Base-by-base conservation (phyloP, 2,888 invertebrate species). In the Quadroppia sp. region DNA sequence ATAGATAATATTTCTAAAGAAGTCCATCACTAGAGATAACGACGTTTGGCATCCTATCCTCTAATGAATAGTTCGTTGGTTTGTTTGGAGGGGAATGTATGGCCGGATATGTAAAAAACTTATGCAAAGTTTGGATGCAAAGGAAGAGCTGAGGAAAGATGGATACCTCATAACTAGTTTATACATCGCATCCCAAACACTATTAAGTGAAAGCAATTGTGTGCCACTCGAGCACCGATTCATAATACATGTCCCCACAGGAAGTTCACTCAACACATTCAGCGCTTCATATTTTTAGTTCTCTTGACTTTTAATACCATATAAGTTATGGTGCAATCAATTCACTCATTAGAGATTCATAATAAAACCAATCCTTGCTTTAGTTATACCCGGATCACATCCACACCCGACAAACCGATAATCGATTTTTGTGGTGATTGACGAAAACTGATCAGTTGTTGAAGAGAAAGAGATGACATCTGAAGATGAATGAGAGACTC, bases 21-120 rank as follows among this genome's bases (percentile, higher is more conserved):
- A 61, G 32, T 61, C 61, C 20, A 61, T 61, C 32, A 32, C 11
- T n/a, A 32, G 9, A 61, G 32, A 61, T 61, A 61, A 61, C 61
- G 17, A 61, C 32, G 61, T 61, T 32, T 32, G 61, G 45, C 53
- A 53, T 30, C 61, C n/a, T 30, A 59, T 59, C 59, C 61, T 59
- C 61, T 61, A 61, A 61, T 36, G 61, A 61, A 61, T 61, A 36
- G 32, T 36, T 30, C 61, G 25, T 61, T 61, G 32, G 32, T 59
- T n/a, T 61, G 36, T 61, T 61, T 59, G 25, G 32, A n/a, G 1
- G 59, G 30, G 28, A 30, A 59, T 30, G 30, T 17, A n/a, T n/a
- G 61, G 61, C 61, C 61, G 61, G 61, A 61, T 61, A 61, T 61
- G 61, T 32, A 61, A 61, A 61, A 59, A 61, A 61, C 32, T 59